These are phyloP conservation scores for Zygothrica quintamaculata DNA, from an alignment of 2,888 invertebrate genomes.

Conservation along the genomic window DNA sequence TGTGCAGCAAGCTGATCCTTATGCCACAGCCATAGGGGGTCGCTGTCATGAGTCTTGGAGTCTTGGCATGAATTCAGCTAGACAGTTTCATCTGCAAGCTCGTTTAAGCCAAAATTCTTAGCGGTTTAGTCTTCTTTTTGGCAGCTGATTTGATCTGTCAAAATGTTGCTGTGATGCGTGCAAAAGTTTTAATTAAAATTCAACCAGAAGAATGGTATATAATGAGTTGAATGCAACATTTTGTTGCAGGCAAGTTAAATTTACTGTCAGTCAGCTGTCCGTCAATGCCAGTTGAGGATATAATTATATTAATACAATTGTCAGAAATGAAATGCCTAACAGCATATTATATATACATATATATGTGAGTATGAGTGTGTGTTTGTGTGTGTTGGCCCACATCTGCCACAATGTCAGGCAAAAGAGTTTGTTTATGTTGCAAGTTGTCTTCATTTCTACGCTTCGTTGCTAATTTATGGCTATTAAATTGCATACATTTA, in stretches of 20 bases:
- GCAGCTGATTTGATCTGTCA: conserved; percentile 32
- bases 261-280: conserved; percentile 52
- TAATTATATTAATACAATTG: conserved; percentile 70
- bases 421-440: not conserved
- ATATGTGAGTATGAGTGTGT: conserved; percentile 2
- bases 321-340: conserved; percentile 50
- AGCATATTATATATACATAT: conserved; percentile 19
- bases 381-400: conserved; percentile 33
- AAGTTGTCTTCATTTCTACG: conserved; percentile 46
- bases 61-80: conserved; percentile 25
- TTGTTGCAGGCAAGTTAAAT: conserved; percentile 32
- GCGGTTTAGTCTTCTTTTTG: conserved; percentile 20
- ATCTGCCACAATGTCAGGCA: conserved; percentile 18
- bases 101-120: conserved; percentile 31
- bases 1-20: conserved; percentile 2
- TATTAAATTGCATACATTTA: conserved; percentile 64
- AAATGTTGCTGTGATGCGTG: conserved; percentile 35
- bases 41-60: conserved; percentile 2
- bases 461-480: conserved; percentile 58
- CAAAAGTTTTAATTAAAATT: conserved; percentile 57
- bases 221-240: conserved; percentile 43
- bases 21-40: conserved; percentile 34
- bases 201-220: conserved; percentile 32
- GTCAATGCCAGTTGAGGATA: conserved; percentile 46
- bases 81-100: conserved; percentile 45